Percentiles rank a stretch among this genome's conserved stretches.
phyloP scores from a whole-genome alignment of 2,888 invertebrate genomes.

The Conomelus anceps region DNA sequence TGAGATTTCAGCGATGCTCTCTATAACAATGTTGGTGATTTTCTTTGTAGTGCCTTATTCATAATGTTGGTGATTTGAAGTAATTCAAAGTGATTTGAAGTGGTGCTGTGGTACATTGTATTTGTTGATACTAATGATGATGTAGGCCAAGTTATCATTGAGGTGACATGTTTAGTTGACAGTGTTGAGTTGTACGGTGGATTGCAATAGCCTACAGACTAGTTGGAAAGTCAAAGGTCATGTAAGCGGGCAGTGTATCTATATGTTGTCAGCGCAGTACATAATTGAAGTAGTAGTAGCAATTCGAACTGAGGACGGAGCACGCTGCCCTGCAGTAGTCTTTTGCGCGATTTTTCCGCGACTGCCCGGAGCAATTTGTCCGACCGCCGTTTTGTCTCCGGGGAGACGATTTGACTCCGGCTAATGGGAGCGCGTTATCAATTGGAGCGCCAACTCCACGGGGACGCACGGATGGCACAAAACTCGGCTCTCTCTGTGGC shows the following conservation, averaged over 20 bases:
- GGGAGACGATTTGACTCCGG: conserved; percentile 8
- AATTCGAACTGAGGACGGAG: background rate
- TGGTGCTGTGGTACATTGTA: too few relatives aligned
- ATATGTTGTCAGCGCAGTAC: background rate
- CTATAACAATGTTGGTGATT: too few relatives aligned
- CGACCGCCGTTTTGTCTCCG: background rate
- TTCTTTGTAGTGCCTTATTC: background rate
- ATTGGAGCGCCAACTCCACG: background rate
- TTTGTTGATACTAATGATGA: too few relatives aligned
- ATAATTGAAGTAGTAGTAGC: background rate
- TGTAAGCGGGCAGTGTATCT: background rate
- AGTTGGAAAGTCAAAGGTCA: background rate
- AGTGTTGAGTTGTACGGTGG: background rate
- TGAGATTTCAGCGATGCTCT: too few relatives aligned
- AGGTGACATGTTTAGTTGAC: background rate
- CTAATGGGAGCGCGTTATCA: conserved; percentile 13
- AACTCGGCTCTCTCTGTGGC: conserved; percentile 5
- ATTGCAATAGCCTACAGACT: background rate
- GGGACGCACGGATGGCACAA: background rate
- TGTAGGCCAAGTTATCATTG: background rate
- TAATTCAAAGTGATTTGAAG: too few relatives aligned
- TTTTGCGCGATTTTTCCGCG: background rate
- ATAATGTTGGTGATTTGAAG: too few relatives aligned
- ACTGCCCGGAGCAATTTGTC: background rate
- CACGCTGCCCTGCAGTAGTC: too few relatives aligned